Evolutionary conservation across 2,113 vertebrate species (phyloP).

Genomic region (Bombycilla garrulus): DNA sequence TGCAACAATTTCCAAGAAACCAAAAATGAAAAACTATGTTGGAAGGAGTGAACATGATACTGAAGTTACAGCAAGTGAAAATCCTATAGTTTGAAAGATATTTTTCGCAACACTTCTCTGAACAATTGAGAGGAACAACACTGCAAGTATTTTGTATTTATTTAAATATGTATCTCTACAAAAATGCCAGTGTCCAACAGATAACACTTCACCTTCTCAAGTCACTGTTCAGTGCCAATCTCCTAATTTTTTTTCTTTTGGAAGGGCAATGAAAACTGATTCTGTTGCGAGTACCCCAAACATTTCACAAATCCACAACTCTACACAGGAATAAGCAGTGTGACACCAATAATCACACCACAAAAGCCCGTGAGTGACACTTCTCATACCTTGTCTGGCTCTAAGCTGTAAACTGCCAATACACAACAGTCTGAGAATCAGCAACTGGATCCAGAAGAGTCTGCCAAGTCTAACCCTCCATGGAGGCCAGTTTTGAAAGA

Average conservation of each 20-base stretch:
- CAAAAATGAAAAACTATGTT: background rate
- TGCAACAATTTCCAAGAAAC: background rate
- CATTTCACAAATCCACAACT: background rate
- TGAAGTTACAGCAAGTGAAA: background rate
- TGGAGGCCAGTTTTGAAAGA: background rate
- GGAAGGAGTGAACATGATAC: background rate
- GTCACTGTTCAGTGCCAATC: background rate
- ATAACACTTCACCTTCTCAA: background rate
- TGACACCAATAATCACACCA: background rate
- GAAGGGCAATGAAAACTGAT: background rate
- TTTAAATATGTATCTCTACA: background rate
- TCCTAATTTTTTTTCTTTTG: background rate
- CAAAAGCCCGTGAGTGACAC: background rate
- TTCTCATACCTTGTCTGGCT: background rate
- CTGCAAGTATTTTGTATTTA: rapidly evolving
- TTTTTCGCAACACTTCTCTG: background rate
- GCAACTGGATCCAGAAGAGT: background rate
- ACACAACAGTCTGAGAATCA: background rate
- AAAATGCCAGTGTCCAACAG: background rate
- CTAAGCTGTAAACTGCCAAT: background rate
- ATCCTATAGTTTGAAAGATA: background rate
- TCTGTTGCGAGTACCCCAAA: background rate
- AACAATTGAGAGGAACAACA: background rate
- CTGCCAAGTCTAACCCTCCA: background rate
- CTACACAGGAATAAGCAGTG: background rate